Conservation (phyloP, 2,113 vertebrate genomes). For the Butorides virescens region DNA sequence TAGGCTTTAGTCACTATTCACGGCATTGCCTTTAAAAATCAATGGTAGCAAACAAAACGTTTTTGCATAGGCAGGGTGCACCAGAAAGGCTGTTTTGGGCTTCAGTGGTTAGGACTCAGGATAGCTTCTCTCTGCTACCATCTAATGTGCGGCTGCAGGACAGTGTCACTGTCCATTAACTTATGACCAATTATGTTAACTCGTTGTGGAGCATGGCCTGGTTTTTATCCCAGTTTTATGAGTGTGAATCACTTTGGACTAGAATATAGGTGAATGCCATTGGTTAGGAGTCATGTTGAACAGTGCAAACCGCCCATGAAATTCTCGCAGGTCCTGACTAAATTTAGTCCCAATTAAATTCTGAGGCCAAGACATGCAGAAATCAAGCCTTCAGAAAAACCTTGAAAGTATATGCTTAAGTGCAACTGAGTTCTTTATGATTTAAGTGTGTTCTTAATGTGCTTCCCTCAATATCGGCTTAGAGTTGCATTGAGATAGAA, state of each 20-base stretch:
- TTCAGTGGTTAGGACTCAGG: neutral
- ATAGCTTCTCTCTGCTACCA: neutral
- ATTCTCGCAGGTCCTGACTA: neutral
- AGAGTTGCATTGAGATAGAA: neutral
- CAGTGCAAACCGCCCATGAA: neutral
- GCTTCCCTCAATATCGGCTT: neutral
- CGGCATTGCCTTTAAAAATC: neutral
- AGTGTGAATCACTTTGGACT: neutral
- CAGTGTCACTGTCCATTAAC: neutral
- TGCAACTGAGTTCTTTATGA: neutral
- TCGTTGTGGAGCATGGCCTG: neutral
- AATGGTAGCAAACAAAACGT: neutral
- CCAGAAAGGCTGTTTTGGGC: neutral
- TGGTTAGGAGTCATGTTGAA: accelerated
- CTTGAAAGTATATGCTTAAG: neutral
- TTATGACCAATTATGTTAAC: neutral
- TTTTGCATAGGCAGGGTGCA: neutral
- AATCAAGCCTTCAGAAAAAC: neutral
- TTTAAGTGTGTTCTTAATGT: neutral
- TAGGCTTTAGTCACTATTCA: neutral
- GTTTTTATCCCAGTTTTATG: neutral
- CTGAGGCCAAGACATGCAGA: neutral
- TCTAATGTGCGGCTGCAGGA: neutral
- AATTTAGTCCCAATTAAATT: neutral
- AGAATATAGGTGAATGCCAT: neutral